These are phyloP conservation scores for Ibycter americanus DNA, from an alignment of 2,797 vertebrate genomes.

Conservation along the genomic window DNA sequence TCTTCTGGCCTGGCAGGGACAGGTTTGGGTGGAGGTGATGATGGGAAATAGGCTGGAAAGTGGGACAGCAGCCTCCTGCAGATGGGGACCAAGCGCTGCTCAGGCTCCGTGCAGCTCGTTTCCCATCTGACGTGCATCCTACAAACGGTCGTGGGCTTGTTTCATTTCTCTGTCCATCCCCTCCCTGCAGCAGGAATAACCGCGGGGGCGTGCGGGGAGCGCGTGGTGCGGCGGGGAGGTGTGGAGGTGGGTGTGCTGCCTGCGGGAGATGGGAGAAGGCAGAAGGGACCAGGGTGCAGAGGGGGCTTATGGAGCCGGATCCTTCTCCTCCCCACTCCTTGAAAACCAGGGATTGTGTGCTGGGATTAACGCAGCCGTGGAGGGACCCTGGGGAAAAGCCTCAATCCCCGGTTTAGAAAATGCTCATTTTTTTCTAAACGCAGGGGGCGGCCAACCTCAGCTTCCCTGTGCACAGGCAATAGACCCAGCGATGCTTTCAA, in stretches of 20 bases:
- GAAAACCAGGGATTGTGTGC: neutral
- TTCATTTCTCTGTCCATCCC: rapidly evolving
- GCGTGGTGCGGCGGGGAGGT: rapidly evolving
- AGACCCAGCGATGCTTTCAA: rapidly evolving
- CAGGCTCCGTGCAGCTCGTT: rapidly evolving
- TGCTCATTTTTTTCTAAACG: neutral
- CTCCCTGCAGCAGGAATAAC: neutral
- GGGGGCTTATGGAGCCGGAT: rapidly evolving
- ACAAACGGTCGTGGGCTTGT: neutral
- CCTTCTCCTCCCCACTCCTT: neutral
- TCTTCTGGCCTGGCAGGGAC: neutral
- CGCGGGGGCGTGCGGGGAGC: rapidly evolving
- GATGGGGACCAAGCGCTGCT: neutral
- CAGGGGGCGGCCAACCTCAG: neutral
- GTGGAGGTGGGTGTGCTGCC: rapidly evolving
- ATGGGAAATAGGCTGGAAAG: neutral
- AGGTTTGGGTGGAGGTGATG: rapidly evolving
- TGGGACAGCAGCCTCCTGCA: neutral
- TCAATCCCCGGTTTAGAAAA: neutral
- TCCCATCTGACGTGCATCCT: neutral
- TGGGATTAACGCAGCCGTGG: neutral
- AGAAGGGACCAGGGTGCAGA: neutral
- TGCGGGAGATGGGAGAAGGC: rapidly evolving
- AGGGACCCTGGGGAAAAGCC: neutral
- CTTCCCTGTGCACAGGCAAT: rapidly evolving